A percentile compares a stretch with the other conserved stretches of the same genome.
Conservation (phyloP, 2,797 vertebrate genomes). For the Sorex maritimensis region DNA sequence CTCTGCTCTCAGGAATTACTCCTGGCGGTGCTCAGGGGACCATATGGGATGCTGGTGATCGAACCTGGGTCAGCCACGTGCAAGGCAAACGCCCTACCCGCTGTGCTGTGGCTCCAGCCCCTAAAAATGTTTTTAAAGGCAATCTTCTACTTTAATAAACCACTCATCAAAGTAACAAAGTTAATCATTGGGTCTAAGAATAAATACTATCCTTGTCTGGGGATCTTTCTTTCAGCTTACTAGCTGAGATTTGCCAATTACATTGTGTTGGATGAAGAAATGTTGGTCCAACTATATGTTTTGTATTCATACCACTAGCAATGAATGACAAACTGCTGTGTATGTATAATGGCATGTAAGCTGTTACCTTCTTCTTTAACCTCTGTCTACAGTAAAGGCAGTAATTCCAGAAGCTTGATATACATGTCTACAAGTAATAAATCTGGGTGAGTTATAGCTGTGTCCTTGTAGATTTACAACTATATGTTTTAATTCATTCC, state of each 20-base stretch:
- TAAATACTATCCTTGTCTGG: neutral
- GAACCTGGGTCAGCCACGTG: no score
- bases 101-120: no score
- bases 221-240: neutral
- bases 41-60: no score
- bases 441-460: slow-evolving; percentile 89
- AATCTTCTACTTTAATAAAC: neutral
- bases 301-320: slow-evolving; percentile 15
- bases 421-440: slow-evolving; percentile 89
- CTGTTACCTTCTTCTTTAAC: slow-evolving; percentile 72
- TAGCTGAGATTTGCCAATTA: neutral
- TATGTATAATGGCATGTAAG: slow-evolving; percentile 80
- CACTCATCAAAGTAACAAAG: slow-evolving; percentile 48
- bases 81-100: no score
- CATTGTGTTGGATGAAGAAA: slow-evolving; percentile 37
- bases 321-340: slow-evolving; percentile 78
- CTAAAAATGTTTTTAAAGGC: neutral
- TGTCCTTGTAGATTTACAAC: slow-evolving; percentile 90
- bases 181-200: neutral
- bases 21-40: no score
- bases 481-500: slow-evolving; percentile 90
- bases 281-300: neutral
- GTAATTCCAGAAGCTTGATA: slow-evolving; percentile 87
- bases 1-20: no score
- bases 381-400: slow-evolving; percentile 84